Evolutionary conservation across 2,888 invertebrate genomes (phyloP), one percentile per base, ranked within the genome.

Genomic region (Oligia latruncula): DNA sequence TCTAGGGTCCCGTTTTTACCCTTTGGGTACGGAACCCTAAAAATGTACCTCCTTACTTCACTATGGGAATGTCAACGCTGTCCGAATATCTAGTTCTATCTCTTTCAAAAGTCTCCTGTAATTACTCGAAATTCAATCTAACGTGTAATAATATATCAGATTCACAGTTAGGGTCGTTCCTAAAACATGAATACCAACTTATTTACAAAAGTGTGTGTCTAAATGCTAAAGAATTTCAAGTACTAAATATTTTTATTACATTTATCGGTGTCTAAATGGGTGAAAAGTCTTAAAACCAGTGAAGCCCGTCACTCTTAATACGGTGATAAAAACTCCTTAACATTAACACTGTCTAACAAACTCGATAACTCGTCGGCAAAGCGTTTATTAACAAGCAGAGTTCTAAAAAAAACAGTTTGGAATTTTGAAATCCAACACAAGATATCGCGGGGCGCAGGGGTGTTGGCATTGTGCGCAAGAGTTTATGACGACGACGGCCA

Each of bases 401-500:
- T 74, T 71, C 15, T 29, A 87, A 87, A 89, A 78, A 89, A 88
- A 88, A 89, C 90, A 89, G 90, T 88, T 89, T 83, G 89, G 90
- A 91, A 92, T 90, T 92, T 92, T 81, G 85, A 91, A 92, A 92
- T 91, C 90, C 86, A 90, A 90, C 88, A 88, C 88, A 86, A 87
- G 88, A 89, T 91, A 90, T 89, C 89, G 89, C 88, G 81, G 84
- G 84, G 80, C 82, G 88, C 85, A 85, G 88, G 86, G 86, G 80
- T 89, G 88, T 90, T 89, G 91, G 88, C 92, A 93, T 95, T 94
- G 93, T 94, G 93, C 93, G 92, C 93, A 87, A 86, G 93, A 94
- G 95, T 95, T 94, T 94, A 95, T 92, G 93, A 92, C 91, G 81
- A 58, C 78, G 87, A 83, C 87, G 88, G 87, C 83, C 79, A 80